Percentiles rank a stretch among this genome's conserved stretches.
Evolutionary conservation across 2,888 invertebrate species (phyloP).

Genomic region (Amphipyra berbera): DNA sequence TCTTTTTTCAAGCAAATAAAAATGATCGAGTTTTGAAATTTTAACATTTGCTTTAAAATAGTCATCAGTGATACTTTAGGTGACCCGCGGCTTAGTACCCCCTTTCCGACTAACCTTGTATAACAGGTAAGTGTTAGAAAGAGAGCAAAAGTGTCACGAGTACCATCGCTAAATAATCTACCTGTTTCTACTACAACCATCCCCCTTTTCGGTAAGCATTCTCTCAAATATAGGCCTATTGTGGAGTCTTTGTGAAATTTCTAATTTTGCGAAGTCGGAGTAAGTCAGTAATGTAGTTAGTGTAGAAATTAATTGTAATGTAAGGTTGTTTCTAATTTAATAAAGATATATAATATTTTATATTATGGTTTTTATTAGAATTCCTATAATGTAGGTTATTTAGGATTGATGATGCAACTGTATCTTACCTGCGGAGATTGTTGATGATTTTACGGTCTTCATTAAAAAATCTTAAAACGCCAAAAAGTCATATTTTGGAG

Average conservation of each 20-base stretch:
- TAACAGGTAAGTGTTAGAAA: neutral
- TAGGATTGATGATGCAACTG: no score
- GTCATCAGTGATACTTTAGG: no score
- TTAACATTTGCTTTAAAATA: no score
- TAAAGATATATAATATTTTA: conserved; percentile 75
- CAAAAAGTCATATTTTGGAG: conserved; percentile 73
- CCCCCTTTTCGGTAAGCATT: conserved; percentile 20
- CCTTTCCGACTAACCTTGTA: neutral
- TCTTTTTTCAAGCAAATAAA: no score
- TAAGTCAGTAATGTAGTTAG: conserved; percentile 52
- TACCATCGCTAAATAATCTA: neutral
- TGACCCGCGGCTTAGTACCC: no score
- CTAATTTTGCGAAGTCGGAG: conserved; percentile 39
- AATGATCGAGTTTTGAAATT: no score
- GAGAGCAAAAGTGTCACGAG: neutral
- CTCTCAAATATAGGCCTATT: conserved; percentile 47
- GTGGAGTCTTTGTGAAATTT: conserved; percentile 32
- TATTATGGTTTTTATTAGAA: conserved; percentile 39
- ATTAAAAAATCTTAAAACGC: neutral
- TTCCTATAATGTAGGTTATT: no score
- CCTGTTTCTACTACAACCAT: neutral
- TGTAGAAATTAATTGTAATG: conserved; percentile 57
- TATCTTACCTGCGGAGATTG: no score
- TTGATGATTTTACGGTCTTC: no score
- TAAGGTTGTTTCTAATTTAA: conserved; percentile 80